Conservation (phyloP, 2,888 invertebrate species). For the Liposcelis brunnea region DNA sequence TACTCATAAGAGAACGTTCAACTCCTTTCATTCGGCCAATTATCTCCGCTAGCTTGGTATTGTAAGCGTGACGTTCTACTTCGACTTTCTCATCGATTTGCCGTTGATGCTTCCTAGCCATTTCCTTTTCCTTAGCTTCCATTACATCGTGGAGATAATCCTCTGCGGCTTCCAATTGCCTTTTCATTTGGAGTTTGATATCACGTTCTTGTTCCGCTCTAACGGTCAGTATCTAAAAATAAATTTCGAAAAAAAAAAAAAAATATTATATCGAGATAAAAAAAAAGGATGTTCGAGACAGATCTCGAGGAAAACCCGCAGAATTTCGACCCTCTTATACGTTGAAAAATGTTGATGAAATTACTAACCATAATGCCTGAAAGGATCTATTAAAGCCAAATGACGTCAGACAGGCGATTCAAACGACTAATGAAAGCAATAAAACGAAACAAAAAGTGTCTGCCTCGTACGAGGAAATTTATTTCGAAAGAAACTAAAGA, state of each 20-base stretch:
- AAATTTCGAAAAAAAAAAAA: slow-evolving; percentile 11
- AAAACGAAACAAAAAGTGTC: too few relatives aligned
- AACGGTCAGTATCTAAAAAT: slow-evolving; percentile 40
- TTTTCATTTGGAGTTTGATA: slow-evolving; percentile 57
- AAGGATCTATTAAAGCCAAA: too few relatives aligned
- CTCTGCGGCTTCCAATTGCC: slow-evolving; percentile 71
- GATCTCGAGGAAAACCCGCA: too few relatives aligned
- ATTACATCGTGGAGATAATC: slow-evolving; percentile 64
- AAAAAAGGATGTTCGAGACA: neutral
- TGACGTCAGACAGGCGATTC: too few relatives aligned
- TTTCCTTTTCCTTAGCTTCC: slow-evolving; percentile 36
- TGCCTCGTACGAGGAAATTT: too few relatives aligned
- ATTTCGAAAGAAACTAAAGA: too few relatives aligned
- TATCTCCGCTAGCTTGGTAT: slow-evolving; percentile 52
- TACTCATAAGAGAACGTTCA: slow-evolving; percentile 31
- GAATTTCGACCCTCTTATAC: too few relatives aligned
- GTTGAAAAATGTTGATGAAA: too few relatives aligned
- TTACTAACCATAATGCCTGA: too few relatives aligned
- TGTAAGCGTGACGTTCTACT: slow-evolving; percentile 48
- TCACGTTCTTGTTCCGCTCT: slow-evolving; percentile 51
- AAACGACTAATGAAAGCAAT: too few relatives aligned
- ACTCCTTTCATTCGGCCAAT: slow-evolving; percentile 59
- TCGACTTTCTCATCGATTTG: slow-evolving; percentile 48
- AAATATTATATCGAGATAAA: too few relatives aligned
- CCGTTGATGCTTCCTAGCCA: slow-evolving; percentile 31